Evolutionary conservation across 2,888 invertebrate genomes (phyloP).

Genomic region (Steinernema scapterisci): DNA sequence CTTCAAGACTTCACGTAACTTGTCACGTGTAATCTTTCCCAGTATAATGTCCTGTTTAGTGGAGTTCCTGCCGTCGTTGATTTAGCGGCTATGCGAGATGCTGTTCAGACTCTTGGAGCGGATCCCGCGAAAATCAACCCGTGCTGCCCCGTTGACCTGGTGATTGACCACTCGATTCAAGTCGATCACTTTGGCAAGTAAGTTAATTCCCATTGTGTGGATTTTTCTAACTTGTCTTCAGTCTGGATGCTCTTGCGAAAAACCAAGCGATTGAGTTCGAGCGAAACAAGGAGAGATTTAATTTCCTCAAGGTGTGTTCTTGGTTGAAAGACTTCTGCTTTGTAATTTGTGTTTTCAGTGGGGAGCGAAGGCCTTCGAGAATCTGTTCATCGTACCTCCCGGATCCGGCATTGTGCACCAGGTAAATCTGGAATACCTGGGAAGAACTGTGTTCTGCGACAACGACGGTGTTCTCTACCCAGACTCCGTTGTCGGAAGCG

Average conservation of each 20-base stretch:
- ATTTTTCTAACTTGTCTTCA: constrained; percentile 70
- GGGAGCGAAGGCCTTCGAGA: constrained; percentile 92
- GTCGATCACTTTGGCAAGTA: constrained; percentile 82
- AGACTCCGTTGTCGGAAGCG: constrained; percentile 93
- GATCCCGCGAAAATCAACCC: constrained; percentile 93
- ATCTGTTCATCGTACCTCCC: constrained; percentile 95
- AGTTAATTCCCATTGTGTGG: constrained; percentile 39
- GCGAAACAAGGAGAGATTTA: constrained; percentile 91
- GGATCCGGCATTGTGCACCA: constrained; percentile 98
- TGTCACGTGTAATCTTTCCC: neutral
- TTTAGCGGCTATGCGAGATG: constrained; percentile 97
- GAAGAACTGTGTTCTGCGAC: constrained; percentile 41
- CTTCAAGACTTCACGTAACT: constrained; percentile 79
- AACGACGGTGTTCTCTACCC: constrained; percentile 76
- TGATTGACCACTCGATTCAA: constrained; percentile 97
- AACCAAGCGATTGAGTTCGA: constrained; percentile 94
- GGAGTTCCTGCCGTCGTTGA: constrained; percentile 98
- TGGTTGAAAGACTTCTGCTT: no score
- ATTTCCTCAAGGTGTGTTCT: constrained; percentile 95
- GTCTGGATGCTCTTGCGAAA: constrained; percentile 83
- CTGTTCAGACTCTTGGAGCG: constrained; percentile 83
- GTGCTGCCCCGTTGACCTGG: constrained; percentile 92
- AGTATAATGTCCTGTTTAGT: constrained; percentile 72
- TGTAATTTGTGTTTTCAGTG: no score
- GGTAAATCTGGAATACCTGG: constrained; percentile 82